Percentiles rank a stretch among this genome's conserved stretches.
Conservation (phyloP, 1,140 invertebrate species). For the Drosophila sturtevanti region DNA sequence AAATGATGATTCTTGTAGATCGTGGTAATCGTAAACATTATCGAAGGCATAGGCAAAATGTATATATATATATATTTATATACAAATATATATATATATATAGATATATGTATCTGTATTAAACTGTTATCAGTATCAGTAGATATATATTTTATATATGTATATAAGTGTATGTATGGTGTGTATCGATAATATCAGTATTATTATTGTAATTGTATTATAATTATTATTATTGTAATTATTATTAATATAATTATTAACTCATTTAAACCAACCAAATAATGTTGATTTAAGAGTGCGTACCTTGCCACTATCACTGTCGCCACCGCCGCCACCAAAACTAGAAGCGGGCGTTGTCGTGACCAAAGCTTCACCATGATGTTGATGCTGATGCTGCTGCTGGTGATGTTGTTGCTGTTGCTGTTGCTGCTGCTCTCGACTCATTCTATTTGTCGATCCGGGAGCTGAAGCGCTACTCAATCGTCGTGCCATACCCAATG, state of each 20-base stretch:
- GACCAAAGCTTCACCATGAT: conserved; percentile 60
- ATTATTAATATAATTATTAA: conserved; percentile 54
- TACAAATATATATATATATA: conserved; percentile 31
- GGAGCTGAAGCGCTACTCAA: conserved; percentile 73
- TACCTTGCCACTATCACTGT: conserved; percentile 86
- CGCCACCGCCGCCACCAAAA: conserved; percentile 78
- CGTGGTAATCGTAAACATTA: conserved; percentile 47
- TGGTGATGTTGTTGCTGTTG: conserved; percentile 27
- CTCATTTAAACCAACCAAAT: conserved; percentile 87
- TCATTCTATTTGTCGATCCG: conserved; percentile 39
- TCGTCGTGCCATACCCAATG: conserved; percentile 50
- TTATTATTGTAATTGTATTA: conserved; percentile 52
- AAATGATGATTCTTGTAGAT: conserved; percentile 50
- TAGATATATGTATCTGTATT: conserved; percentile 41
- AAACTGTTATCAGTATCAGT: conserved; percentile 70
- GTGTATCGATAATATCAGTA: conserved; percentile 72
- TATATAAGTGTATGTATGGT: conserved; percentile 31
- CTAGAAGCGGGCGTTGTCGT: conserved; percentile 80
- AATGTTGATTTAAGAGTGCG: conserved; percentile 86
- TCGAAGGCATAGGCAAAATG: conserved; percentile 54
- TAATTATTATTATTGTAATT: conserved; percentile 69
- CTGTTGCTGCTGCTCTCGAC: conserved; percentile 34
- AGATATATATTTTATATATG: conserved; percentile 62
- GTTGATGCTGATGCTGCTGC: conserved; percentile 33
- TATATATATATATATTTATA: conserved; percentile 36